Evolutionary conservation across 2,113 vertebrate species (phyloP).

Genomic region (Zosterops borbonicus): DNA sequence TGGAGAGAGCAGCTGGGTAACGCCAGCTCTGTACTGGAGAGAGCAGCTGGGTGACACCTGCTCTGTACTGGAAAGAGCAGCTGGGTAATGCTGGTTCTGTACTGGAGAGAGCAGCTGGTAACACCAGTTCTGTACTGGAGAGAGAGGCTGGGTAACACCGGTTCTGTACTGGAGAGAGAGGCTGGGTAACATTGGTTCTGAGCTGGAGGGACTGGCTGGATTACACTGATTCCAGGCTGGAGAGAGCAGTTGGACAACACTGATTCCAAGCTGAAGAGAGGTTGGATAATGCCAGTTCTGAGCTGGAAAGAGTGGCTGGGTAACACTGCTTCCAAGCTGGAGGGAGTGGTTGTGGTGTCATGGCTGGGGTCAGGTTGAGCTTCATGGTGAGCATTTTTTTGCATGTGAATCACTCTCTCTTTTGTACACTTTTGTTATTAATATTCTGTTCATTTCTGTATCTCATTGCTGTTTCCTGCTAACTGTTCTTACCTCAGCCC

Average conservation of each 20-base stretch:
- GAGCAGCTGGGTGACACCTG: accelerated
- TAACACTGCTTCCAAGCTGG: background rate
- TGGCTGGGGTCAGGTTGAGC: background rate
- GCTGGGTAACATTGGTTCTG: accelerated
- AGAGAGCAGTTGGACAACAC: accelerated
- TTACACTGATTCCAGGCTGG: background rate
- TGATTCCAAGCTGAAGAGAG: accelerated
- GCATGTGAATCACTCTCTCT: background rate
- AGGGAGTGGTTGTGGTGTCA: accelerated
- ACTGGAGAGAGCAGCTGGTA: background rate
- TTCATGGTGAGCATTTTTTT: accelerated
- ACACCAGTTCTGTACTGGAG: accelerated
- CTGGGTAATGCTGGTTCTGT: accelerated
- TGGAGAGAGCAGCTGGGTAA: background rate
- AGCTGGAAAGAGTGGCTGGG: background rate
- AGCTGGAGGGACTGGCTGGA: background rate
- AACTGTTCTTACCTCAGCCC: background rate
- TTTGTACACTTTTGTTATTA: background rate
- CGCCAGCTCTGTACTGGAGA: background rate
- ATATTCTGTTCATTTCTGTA: background rate
- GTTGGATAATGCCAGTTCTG: accelerated
- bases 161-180: background rate
- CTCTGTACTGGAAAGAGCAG: accelerated
- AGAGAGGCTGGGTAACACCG: accelerated
- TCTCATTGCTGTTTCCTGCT: background rate